phyloP scores from a whole-genome alignment of 1,140 invertebrate species.

The Chironomus striatipennis region DNA sequence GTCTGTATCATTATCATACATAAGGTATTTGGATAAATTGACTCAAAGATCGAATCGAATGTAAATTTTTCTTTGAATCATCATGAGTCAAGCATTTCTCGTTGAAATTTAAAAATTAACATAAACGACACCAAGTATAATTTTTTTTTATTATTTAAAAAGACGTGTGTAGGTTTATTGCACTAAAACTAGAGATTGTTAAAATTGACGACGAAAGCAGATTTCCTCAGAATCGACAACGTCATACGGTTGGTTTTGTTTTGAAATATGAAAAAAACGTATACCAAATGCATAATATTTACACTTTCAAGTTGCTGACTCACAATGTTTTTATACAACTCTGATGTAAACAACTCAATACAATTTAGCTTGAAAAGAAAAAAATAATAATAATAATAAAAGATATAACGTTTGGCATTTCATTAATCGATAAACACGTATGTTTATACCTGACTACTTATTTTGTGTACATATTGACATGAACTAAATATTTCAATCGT shows the following conservation, averaged over 20 bases:
- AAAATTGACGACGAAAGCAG: neutral
- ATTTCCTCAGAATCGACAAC: neutral
- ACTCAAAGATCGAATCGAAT: no score
- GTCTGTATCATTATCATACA: no score
- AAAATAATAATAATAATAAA: neutral
- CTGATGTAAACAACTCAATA: constrained; percentile 8
- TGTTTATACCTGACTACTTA: neutral
- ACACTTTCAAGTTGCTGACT: neutral
- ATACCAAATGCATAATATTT: neutral
- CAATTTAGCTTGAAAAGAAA: neutral
- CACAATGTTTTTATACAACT: neutral
- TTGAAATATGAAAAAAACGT: neutral
- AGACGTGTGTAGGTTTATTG: neutral
- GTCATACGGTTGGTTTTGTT: neutral
- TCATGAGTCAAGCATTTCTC: no score
- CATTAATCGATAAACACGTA: neutral
- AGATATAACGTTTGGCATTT: neutral
- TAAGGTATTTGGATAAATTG: no score
- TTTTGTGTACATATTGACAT: neutral
- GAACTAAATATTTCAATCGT: neutral
- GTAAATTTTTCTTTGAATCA: no score
- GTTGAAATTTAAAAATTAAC: no score
- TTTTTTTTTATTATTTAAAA: neutral
- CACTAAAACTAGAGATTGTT: neutral
- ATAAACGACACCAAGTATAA: no score